These are phyloP conservation scores for Arbacia lixula DNA, from an alignment of 53 echinoderm and acorn worm species.

Conservation along the genomic window DNA sequence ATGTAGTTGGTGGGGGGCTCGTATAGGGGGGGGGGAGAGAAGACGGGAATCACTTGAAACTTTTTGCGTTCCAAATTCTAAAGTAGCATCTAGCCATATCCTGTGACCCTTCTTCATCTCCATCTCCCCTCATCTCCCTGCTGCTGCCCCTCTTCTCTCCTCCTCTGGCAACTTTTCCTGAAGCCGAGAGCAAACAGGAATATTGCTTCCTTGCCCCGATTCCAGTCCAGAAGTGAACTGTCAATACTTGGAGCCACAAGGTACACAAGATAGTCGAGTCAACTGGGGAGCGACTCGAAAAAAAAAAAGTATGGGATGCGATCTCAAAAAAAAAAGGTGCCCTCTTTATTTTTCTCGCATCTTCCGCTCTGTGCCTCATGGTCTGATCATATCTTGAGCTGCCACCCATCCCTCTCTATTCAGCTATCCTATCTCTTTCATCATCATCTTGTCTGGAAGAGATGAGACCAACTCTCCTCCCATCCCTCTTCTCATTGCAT, in stretches of 20 bases:
- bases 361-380: constrained; percentile 1
- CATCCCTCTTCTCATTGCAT: neutral
- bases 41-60: too few species aligned
- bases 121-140: neutral
- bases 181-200: constrained; percentile 27
- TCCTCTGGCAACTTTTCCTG: constrained; percentile 8
- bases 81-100: neutral
- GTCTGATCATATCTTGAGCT: constrained; percentile 13
- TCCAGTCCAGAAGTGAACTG: constrained; percentile 32
- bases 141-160: neutral
- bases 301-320: neutral
- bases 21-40: too few species aligned
- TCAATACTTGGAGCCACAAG: constrained; percentile 38
- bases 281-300: too few species aligned
- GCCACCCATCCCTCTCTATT: neutral
- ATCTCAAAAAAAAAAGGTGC: constrained; percentile 14
- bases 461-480: neutral
- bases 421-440: neutral
- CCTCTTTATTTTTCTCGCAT: constrained; percentile 3
- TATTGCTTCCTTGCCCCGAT: constrained; percentile 42
- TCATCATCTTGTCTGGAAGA: neutral
- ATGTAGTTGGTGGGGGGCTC: too few species aligned
- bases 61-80: too few species aligned
- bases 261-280: constrained; percentile 13
- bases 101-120: constrained; percentile 4